A percentile compares a stretch with the other conserved stretches of the same genome.
These are phyloP conservation scores for Rhinopithecus roxellana DNA, from an alignment of 2,113 vertebrate genomes.

Conservation along the genomic window DNA sequence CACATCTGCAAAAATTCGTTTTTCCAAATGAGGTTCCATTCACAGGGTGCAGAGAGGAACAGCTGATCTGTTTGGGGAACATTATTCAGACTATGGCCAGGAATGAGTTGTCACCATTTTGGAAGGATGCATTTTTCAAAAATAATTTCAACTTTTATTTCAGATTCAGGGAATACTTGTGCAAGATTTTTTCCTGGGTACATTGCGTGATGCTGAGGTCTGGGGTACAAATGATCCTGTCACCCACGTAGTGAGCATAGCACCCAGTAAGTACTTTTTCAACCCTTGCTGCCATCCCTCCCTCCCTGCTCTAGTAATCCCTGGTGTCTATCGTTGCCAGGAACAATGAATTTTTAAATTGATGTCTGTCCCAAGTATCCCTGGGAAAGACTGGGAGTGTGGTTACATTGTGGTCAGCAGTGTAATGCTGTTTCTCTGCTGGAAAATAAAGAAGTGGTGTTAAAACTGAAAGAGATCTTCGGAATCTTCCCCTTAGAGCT, in stretches of 20 bases:
- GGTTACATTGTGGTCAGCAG: fast-evolving
- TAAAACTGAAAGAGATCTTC: fast-evolving
- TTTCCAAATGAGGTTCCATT: background rate
- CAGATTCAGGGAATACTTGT: no score
- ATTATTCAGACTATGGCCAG: no score
- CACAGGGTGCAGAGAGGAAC: background rate
- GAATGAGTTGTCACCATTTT: background rate
- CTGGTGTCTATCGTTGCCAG: no score
- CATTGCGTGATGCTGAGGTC: no score
- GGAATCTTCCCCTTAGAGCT: background rate
- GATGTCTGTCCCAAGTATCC: background rate
- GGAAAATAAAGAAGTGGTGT: fast-evolving
- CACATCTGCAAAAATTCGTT: background rate
- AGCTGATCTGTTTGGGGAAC: background rate
- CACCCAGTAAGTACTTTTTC: no score
- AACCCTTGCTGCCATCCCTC: no score
- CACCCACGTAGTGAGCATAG: no score
- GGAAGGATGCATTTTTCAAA: background rate
- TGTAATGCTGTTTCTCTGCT: background rate
- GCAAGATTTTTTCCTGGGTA: no score
- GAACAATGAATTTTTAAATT: background rate
- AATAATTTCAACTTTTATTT: no score
- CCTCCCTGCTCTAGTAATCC: no score
- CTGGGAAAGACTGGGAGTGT: fast-evolving
- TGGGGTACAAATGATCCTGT: no score